A percentile compares a stretch with the other conserved stretches of the same genome.
These are phyloP conservation scores for Celastrina argiolus DNA, from an alignment of 2,888 invertebrate species.

Conservation along the genomic window DNA sequence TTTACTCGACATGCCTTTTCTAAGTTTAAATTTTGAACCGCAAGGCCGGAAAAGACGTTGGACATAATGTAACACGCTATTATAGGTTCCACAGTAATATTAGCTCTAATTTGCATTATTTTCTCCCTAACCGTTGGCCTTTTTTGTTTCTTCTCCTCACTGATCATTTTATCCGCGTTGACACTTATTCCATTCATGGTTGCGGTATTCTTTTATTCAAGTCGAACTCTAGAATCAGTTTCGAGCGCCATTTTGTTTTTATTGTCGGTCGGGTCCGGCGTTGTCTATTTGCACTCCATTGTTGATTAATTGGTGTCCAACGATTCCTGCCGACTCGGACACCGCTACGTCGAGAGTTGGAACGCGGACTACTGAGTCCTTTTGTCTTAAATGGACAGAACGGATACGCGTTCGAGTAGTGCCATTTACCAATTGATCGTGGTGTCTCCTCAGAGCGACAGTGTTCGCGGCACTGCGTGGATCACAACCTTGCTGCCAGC, in stretches of 20 bases:
- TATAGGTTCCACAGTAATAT: constrained; percentile 83
- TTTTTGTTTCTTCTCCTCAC: constrained; percentile 51
- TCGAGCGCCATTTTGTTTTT: constrained; percentile 9
- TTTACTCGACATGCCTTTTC: constrained; percentile 93
- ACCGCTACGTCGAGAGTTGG: constrained; percentile 45
- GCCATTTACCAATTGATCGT: constrained; percentile 71
- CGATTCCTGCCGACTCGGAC: constrained; percentile 27
- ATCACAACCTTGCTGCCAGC: constrained; percentile 72
- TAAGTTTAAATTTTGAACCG: constrained; percentile 89
- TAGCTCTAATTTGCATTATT: constrained; percentile 71
- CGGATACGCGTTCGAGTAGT: constrained; percentile 73
- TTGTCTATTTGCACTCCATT: constrained; percentile 15
- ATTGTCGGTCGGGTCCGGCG: neutral
- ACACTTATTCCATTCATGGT: constrained; percentile 68
- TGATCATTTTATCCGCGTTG: constrained; percentile 53
- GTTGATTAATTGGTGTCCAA: neutral
- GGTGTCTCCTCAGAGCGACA: constrained; percentile 56
- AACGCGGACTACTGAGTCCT: constrained; percentile 58
- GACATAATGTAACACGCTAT: constrained; percentile 83
- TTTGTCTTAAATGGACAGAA: constrained; percentile 70
- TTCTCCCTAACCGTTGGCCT: constrained; percentile 59
- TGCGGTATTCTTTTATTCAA: constrained; percentile 28
- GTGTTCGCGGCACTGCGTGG: constrained; percentile 59
- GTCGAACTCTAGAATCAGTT: neutral
- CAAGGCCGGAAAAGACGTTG: constrained; percentile 83